phyloP scores from a whole-genome alignment of 2,113 vertebrate species.

The Callionymus lyra region DNA sequence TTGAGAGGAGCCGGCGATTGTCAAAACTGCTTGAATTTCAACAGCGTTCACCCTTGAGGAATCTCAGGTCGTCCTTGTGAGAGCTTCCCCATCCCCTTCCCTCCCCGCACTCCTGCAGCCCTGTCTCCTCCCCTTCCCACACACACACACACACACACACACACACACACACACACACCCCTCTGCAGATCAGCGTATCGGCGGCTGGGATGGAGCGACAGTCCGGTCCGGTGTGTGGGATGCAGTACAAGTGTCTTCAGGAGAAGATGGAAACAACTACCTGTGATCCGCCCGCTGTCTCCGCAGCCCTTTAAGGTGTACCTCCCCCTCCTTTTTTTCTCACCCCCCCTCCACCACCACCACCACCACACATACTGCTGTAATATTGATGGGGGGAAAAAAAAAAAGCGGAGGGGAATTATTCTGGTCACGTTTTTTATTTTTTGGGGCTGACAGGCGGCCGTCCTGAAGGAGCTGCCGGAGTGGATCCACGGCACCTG shows the following conservation, averaged over 20 bases:
- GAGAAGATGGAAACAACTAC: neutral
- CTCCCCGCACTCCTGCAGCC: slow-evolving; percentile 15
- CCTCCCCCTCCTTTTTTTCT: no score
- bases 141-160: slow-evolving; percentile 7
- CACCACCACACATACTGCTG: slow-evolving; percentile 19
- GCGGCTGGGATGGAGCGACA: slow-evolving; percentile 40
- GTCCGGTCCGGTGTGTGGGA: slow-evolving; percentile 35
- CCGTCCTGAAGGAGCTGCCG: slow-evolving; percentile 58
- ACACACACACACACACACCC: slow-evolving; percentile 6
- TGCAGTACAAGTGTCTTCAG: slow-evolving; percentile 28
- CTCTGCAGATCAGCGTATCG: slow-evolving; percentile 45
- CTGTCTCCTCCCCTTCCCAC: slow-evolving; percentile 20
- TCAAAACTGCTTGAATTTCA: slow-evolving; percentile 45
- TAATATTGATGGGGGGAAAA: slow-evolving; percentile 59
- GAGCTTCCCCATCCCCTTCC: slow-evolving; percentile 18
- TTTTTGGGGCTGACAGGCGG: slow-evolving; percentile 57
- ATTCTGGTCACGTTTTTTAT: slow-evolving; percentile 60
- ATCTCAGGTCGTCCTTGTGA: slow-evolving; percentile 64
- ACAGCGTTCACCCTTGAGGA: slow-evolving; percentile 60
- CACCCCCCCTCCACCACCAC: no score
- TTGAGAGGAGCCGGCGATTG: slow-evolving; percentile 12
- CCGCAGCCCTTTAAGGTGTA: slow-evolving; percentile 23
- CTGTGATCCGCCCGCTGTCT: slow-evolving; percentile 8
- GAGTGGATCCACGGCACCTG: slow-evolving; percentile 51
- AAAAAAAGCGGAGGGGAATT: slow-evolving; percentile 35